Conservation (phyloP, 2,797 vertebrate genomes). For the Oreochromis mossambicus region DNA sequence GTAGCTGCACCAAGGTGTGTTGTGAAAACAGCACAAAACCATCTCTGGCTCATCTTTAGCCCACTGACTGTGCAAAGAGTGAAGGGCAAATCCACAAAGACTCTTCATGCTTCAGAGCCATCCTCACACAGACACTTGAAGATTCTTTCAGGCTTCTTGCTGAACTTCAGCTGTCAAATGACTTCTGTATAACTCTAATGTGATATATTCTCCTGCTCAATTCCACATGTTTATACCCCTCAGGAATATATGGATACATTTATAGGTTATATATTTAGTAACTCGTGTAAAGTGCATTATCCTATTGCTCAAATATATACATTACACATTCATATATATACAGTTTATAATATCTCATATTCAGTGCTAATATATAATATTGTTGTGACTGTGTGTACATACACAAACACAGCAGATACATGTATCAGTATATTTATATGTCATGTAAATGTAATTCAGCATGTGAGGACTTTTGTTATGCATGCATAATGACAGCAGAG, state of each 20-base stretch:
- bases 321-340: not conserved
- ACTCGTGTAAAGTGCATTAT: not conserved
- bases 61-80: not conserved
- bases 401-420: not conserved
- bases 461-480: not conserved
- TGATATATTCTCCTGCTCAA: not conserved
- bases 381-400: not conserved
- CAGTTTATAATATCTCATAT: not conserved
- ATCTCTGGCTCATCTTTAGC: not conserved
- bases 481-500: not conserved
- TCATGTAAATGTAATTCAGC: not conserved
- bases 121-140: not conserved
- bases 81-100: not conserved
- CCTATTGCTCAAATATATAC: not conserved
- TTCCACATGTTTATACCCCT: not conserved
- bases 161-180: not conserved
- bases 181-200: not conserved
- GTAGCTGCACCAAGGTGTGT: not conserved
- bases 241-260: not conserved
- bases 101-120: not conserved
- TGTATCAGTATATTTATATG: not conserved
- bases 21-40: not conserved
- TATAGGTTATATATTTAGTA: not conserved
- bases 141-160: not conserved
- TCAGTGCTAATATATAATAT: not conserved